phyloP scores from a whole-genome alignment of 1,140 invertebrate species.

The Drosophila bocqueti region DNA sequence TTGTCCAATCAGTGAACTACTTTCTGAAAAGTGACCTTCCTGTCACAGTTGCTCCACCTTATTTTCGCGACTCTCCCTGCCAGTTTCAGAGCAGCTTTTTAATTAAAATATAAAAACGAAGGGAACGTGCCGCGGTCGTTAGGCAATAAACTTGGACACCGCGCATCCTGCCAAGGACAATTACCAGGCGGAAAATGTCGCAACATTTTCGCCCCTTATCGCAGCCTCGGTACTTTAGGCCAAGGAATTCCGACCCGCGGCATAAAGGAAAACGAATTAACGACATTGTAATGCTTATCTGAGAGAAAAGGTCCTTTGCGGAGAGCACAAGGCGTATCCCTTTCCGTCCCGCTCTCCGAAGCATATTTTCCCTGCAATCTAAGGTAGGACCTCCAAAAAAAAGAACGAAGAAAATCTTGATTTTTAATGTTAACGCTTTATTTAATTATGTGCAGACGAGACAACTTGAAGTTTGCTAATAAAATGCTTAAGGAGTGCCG shows the following conservation, averaged over 20 bases:
- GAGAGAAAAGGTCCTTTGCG: conserved; percentile 44
- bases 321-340: conserved; percentile 30
- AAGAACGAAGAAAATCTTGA: conserved; percentile 62
- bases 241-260: conserved; percentile 45
- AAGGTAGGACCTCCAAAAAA: not conserved
- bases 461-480: conserved; percentile 82
- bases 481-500: conserved; percentile 75
- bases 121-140: conserved; percentile 81
- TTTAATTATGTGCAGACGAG: conserved; percentile 82
- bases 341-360: conserved; percentile 16
- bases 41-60: not conserved
- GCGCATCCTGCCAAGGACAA: conserved; percentile 78
- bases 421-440: conserved; percentile 85
- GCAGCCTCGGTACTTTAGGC: conserved; percentile 56
- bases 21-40: conserved; percentile 22
- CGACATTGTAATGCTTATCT: conserved; percentile 65
- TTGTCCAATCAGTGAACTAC: conserved; percentile 46
- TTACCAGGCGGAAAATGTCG: conserved; percentile 83
- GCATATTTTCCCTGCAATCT: conserved; percentile 25
- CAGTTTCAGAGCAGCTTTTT: conserved; percentile 51
- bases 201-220: conserved; percentile 76
- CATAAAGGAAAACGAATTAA: conserved; percentile 59
- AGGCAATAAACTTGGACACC: conserved; percentile 82
- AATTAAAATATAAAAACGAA: conserved; percentile 83
- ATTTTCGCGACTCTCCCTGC: not conserved